Base-by-base conservation (phyloP, 2,113 vertebrate species). In the Pampusana beccarii region DNA sequence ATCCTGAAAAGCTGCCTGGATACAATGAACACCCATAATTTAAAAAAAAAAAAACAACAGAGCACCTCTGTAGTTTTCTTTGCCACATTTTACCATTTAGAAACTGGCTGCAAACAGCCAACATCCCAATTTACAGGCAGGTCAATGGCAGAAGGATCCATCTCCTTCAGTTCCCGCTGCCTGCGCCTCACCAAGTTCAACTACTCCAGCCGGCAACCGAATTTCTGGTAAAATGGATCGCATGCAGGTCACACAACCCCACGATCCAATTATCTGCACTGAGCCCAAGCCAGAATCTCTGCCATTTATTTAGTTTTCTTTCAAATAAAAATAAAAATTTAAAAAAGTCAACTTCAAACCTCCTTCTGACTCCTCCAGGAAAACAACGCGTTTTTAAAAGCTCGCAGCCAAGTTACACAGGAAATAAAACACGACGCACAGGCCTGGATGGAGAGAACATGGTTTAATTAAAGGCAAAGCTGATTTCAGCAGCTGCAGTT, bases 381-480 rank as follows among this genome's bases (percentile, higher is more conserved):
- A 73, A 80, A 36, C 8, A 70, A 44, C 0, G 2, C 3, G 5
- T n/a, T 54, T 91, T 69, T 51, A 61, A 86, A 64, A 64, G 62
- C 65, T 57, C n/a, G 61, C 46, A 62, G 57, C 46, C 50, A 33
- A 88, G 31, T 46, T 53, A 86, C 56, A 38, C 36, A 66, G 69
- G 60, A 95, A 96, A 97, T 53, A 91, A 97, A 19, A 92, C 4
- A 33, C 36, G 21, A 97, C 92, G 95, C 96, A 93, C 77, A 96
- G 86, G 85, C 93, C n/a, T 95, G 95, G 94, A 94, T 98, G 97
- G 97, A 98, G 98, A 99, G 98, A 99, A 99, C 98, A 98, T 98
- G 96, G 98, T 98, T 98, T 98, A 98, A 98, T 99, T 98, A 99
- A 99, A 98, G 98, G 98, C 98, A 98, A 98, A 98, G 98, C 98